These are phyloP conservation scores for Nebria ingens DNA, from an alignment of 1,140 invertebrate species.

Conservation along the genomic window DNA sequence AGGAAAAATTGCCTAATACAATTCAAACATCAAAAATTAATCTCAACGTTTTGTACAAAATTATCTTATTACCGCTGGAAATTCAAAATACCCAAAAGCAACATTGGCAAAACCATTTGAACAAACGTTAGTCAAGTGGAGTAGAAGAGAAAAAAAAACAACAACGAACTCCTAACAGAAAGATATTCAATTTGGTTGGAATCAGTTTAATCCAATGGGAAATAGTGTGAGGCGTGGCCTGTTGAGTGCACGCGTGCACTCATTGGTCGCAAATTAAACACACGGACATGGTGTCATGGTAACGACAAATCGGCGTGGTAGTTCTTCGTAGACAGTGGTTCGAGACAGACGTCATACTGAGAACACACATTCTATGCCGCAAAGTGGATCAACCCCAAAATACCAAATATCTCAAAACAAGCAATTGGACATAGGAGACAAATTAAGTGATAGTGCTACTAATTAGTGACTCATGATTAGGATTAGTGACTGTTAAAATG, in stretches of 20 bases:
- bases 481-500: too few relatives aligned
- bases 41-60: not conserved
- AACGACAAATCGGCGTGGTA: conserved; percentile 27
- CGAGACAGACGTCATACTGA: conserved; percentile 6
- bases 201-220: conserved; percentile 36
- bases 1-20: too few relatives aligned
- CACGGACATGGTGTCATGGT: conserved; percentile 31
- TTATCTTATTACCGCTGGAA: too few relatives aligned
- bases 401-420: too few relatives aligned
- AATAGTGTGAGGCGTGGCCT: conserved; percentile 26
- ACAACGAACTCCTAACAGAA: conserved; percentile 40
- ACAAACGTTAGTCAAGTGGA: not conserved
- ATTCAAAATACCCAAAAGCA: not conserved
- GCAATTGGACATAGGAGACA: too few relatives aligned
- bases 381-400: too few relatives aligned
- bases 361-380: not conserved
- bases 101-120: not conserved
- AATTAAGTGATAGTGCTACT: too few relatives aligned
- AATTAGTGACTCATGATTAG: too few relatives aligned
- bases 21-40: too few relatives aligned
- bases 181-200: conserved; percentile 35
- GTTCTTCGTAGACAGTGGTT: conserved; percentile 24
- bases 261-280: conserved; percentile 27
- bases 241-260: conserved; percentile 28
- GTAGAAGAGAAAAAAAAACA: conserved; percentile 27